Evolutionary conservation across 1,140 invertebrate genomes (phyloP), one percentile per base, ranked within the genome.

Genomic region (Eupristina koningsbergeri): DNA sequence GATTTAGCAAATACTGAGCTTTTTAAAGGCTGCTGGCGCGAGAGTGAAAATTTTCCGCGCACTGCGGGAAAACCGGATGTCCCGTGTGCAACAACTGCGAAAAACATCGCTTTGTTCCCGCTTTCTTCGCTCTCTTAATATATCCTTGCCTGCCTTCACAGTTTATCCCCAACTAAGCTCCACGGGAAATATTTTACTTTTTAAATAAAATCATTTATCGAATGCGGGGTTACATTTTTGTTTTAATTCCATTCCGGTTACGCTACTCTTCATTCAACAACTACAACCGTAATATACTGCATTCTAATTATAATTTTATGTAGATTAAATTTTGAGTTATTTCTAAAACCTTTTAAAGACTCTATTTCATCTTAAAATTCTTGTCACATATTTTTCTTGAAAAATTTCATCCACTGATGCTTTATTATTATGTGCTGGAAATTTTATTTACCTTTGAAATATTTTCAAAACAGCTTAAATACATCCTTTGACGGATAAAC

Each of bases 1-100:
- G 36, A 81, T 81, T 81, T 41, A 63, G 8, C 80, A 8, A 64
- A 53, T 34, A 41, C 29, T 7, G 26, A 73, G 45, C 29, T 69
- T 83, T 81, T 47, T 61, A 75, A 58, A 22, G 26, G 19, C 3
- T 41, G 29, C n/a, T 8, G 22, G 31, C 5, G 71, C 71, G 17
- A 15, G 67, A 47, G 5, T 8, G 67, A 63, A 13, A 63, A 63
- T 81, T 74, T 17, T 9, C 36, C 69, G 0, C 53, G 19, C 39
- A 26, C 34, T 22, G 36, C 19, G 34, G 13, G 79, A 71, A 31
- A 15, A 71, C 34, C 45, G 34, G 36, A 47, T 15, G 53, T 58
- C 29, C 41, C 41, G n/a, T 31, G n/a, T 22, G 47, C 31, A 80
- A 13, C 50, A 67, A 9, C n/a, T n/a, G 45, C 26, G 45, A 53